phyloP scores from a whole-genome alignment of 2,113 vertebrate genomes.

The Entosphenus tridentatus region DNA sequence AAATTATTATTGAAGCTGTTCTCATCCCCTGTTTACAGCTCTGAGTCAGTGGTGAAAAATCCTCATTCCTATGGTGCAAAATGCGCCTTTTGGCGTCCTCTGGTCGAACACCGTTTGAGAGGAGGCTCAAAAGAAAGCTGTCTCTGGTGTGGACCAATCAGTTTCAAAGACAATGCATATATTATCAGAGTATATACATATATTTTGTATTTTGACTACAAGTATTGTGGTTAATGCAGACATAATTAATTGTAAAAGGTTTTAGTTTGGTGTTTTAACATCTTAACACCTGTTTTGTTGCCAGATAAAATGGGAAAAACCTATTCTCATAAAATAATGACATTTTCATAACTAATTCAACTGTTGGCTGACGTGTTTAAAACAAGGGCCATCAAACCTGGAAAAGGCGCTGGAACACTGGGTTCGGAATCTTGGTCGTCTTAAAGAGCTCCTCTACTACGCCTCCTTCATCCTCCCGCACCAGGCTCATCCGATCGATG shows the following conservation, averaged over 20 bases:
- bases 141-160: too few relatives aligned
- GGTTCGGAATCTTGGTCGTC: conserved; percentile 56
- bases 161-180: too few relatives aligned
- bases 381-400: conserved; percentile 34
- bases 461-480: conserved; percentile 28
- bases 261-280: not conserved
- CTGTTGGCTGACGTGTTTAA: too few relatives aligned
- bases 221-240: not conserved
- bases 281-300: not conserved
- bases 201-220: not conserved
- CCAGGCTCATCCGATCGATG: conserved; percentile 75
- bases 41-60: too few relatives aligned
- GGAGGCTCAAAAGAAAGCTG: too few relatives aligned
- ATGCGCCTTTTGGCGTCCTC: too few relatives aligned
- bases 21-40: too few relatives aligned
- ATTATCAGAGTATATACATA: too few relatives aligned
- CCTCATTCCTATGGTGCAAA: too few relatives aligned
- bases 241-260: not conserved
- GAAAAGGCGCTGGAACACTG: conserved; percentile 67
- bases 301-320: conserved; percentile 6
- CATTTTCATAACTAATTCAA: not conserved
- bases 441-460: conserved; percentile 44
- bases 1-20: too few relatives aligned
- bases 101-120: too few relatives aligned
- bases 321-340: not conserved